Base-by-base conservation (phyloP, 1,140 invertebrate genomes). In the Aphaenogaster ashmeadi region DNA sequence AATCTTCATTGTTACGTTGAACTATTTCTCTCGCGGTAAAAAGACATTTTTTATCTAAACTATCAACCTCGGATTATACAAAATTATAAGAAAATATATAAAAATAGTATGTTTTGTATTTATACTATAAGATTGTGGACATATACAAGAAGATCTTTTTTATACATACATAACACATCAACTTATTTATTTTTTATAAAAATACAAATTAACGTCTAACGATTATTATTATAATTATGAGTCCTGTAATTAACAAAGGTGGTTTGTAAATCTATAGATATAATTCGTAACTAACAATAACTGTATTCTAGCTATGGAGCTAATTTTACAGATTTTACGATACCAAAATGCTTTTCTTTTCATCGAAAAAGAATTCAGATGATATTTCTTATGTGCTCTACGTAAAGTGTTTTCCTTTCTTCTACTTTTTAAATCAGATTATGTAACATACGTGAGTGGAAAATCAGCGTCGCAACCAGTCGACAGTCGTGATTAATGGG, bases 391-490 rank as follows among this genome's bases (percentile, higher is more conserved):
- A 21, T 64, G 50, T n/a, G 1, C 5, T 64, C 0, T 41, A 21
- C 56, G 0, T 21, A 27, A 41, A 74, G 18, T 15, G 13, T 52
- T 44, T 77, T 44, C n/a, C 8, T 33, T 18, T 44, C 58, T 44
- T 47, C 5, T 41, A 41, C 4, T 78, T 78, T 64, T 36, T 21
- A n/a, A 78, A 62, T 62, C 21, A 13, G 58, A 18, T 78, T 58
- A 8, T 47, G 38, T 13, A 50, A 50, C 21, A 71, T 54, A 47
- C 18, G 18, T 5, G 69, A 33, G 36, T 27, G 27, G 67, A 47
- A 83, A 84, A 86, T 81, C 13, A 69, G 47, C 36, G 33, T 62
- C 27, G 62, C 78, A 66, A 69, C n/a, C 27, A 54, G 62, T 60
- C 36, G 41, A 54, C 75, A 77, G 44, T 86, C 9, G 36, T 58